A percentile compares a stretch with the other conserved stretches of the same genome.
phyloP scores from a whole-genome alignment of 2,113 vertebrate species.

The Mustelus asterias region DNA sequence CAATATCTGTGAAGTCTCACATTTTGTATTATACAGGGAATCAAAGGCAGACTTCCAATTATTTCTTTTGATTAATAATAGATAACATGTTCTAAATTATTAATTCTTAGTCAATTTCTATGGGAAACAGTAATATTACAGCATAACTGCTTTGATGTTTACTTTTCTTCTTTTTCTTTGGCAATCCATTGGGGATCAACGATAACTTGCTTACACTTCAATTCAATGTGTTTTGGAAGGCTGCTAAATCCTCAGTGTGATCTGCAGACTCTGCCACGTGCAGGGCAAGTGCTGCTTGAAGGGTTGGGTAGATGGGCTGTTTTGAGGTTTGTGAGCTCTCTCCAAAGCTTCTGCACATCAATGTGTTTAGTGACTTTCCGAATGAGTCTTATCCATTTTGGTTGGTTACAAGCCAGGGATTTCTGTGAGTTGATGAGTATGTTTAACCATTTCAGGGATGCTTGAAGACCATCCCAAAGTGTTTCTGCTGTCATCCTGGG shows the following conservation, averaged over 20 bases:
- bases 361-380: neutral
- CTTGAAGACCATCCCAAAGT: neutral
- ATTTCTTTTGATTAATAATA: slow-evolving; percentile 31
- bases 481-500: neutral
- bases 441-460: neutral
- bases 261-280: neutral
- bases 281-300: neutral
- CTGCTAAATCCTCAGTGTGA: neutral
- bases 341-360: neutral
- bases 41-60: slow-evolving; percentile 19
- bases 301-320: neutral
- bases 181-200: neutral
- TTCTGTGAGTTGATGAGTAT: neutral
- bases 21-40: neutral
- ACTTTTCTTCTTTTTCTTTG: neutral
- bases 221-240: neutral
- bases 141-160: slow-evolving; percentile 15
- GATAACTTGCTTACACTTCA: neutral
- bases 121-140: neutral
- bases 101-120: slow-evolving; percentile 9
- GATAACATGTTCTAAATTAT: slow-evolving; percentile 21
- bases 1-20: neutral
- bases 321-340: neutral
- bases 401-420: neutral
- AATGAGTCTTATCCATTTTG: neutral